These are phyloP conservation scores for Scaeva pyrastri DNA, from an alignment of 2,888 invertebrate genomes.

Conservation along the genomic window DNA sequence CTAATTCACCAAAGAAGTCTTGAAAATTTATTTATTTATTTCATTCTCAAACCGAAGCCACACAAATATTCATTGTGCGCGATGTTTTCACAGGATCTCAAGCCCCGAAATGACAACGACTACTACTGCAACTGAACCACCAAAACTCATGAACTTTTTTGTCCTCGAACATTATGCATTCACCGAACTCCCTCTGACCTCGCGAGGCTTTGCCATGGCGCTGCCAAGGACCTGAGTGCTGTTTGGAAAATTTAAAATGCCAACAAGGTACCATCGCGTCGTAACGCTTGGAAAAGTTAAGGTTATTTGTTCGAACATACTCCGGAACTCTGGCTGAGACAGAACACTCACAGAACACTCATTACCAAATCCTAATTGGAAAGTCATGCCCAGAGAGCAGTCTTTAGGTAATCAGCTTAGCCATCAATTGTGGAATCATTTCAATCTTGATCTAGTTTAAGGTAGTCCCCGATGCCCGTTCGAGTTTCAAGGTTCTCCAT, in stretches of 20 bases:
- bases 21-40: constrained; percentile 32
- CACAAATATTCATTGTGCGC: constrained; percentile 40
- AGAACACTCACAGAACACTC: constrained; percentile 20
- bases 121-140: constrained; percentile 2
- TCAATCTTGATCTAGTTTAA: constrained; percentile 73
- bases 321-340: constrained; percentile 36
- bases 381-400: constrained; percentile 52
- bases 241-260: constrained; percentile 37
- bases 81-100: constrained; percentile 56
- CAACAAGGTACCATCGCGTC: constrained; percentile 34
- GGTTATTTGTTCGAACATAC: constrained; percentile 52
- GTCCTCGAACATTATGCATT: constrained; percentile 62
- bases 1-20: constrained; percentile 59
- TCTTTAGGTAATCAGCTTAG: constrained; percentile 70
- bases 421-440: constrained; percentile 64
- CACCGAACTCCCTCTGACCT: constrained; percentile 31
- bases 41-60: constrained; percentile 36
- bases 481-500: constrained; percentile 19
- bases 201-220: constrained; percentile 16
- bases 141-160: constrained; percentile 63
- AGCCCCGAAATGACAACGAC: constrained; percentile 7
- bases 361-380: constrained; percentile 47
- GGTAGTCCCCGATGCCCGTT: constrained; percentile 38
- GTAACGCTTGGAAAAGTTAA: background rate
- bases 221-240: background rate